Conservation (phyloP, 2,113 vertebrate genomes). For the Illadopsis cleaveri region DNA sequence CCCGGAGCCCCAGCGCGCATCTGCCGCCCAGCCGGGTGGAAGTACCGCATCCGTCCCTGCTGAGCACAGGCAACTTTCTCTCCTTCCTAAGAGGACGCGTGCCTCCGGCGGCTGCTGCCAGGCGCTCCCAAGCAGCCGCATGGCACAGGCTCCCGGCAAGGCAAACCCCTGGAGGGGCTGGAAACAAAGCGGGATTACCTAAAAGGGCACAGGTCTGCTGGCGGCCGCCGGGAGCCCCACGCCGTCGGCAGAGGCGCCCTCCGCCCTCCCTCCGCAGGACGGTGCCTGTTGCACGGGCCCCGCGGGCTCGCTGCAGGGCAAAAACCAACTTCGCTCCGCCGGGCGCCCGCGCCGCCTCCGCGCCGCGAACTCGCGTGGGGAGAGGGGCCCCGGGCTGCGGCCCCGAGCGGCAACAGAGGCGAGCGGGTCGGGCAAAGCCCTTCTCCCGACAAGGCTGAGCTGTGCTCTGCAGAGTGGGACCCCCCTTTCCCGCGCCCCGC, state of each 20-base stretch:
- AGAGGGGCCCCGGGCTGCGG: background rate
- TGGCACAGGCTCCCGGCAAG: background rate
- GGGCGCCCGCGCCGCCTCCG: background rate
- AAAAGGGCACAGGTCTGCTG: background rate
- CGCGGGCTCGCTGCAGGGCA: background rate
- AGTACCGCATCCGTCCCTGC: background rate
- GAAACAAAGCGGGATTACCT: conserved; percentile 7
- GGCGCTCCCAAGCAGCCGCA: background rate
- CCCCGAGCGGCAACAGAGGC: background rate
- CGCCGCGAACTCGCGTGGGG: background rate
- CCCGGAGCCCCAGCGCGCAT: background rate
- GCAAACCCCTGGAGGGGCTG: background rate
- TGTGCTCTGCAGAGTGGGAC: background rate
- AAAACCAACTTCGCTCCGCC: conserved; percentile 38
- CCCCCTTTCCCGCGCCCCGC: too few relatives aligned
- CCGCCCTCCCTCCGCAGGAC: background rate
- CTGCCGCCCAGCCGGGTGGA: background rate
- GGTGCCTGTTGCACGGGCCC: conserved; percentile 13
- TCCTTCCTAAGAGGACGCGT: background rate
- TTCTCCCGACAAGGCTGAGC: background rate
- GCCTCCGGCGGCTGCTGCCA: background rate
- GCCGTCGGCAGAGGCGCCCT: too few relatives aligned
- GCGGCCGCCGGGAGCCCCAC: background rate
- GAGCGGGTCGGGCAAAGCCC: background rate
- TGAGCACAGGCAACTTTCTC: background rate